Conservation (phyloP, 2,113 vertebrate genomes). For the Laticauda colubrina region DNA sequence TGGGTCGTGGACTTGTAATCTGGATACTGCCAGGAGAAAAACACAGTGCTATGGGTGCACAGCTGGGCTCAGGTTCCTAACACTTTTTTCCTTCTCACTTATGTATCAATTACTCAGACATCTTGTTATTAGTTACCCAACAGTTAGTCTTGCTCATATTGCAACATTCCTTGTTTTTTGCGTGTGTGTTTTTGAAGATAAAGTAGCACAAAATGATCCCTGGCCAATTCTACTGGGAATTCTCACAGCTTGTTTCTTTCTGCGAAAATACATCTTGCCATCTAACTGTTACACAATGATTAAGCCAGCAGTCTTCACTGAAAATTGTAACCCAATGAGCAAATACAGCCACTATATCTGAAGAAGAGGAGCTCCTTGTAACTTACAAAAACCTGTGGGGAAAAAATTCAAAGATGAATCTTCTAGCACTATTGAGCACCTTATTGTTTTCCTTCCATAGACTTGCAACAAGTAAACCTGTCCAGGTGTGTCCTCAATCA, state of each 20-base stretch:
- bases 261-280: slow-evolving; percentile 52
- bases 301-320: slow-evolving; percentile 53
- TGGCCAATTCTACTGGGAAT: slow-evolving; percentile 60
- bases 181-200: slow-evolving; percentile 49
- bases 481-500: slow-evolving; percentile 55
- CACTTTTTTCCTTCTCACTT: background rate
- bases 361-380: slow-evolving; percentile 40
- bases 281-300: slow-evolving; percentile 52
- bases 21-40: background rate
- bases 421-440: slow-evolving; percentile 40
- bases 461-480: slow-evolving; percentile 51
- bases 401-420: slow-evolving; percentile 48
- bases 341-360: slow-evolving; percentile 29
- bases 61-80: background rate
- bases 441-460: slow-evolving; percentile 49
- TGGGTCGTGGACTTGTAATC: background rate
- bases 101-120: slow-evolving; percentile 25
- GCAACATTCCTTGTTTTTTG: slow-evolving; percentile 44
- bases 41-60: background rate
- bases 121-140: slow-evolving; percentile 57
- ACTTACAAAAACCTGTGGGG: slow-evolving; percentile 6
- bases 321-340: slow-evolving; percentile 34
- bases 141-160: slow-evolving; percentile 53
- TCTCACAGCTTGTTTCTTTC: slow-evolving; percentile 62
- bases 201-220: slow-evolving; percentile 58